Evolutionary conservation across 2,113 vertebrate genomes (phyloP), one percentile per base, ranked within the genome.

Genomic region (Albula glossodonta): DNA sequence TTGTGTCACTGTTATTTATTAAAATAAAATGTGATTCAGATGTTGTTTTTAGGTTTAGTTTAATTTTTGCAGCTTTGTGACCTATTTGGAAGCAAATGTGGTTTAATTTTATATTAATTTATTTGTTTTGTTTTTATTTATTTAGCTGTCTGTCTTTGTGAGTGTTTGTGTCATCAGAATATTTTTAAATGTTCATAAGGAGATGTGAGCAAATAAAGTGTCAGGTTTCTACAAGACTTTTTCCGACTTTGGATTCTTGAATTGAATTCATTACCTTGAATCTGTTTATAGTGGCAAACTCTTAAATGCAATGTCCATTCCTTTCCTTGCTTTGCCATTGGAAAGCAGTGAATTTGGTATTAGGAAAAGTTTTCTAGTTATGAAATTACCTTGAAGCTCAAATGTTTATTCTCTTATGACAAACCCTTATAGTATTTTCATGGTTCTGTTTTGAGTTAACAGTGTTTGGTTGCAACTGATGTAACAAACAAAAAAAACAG

Each of bases 201-300:
- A 89, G 77, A 57, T 52, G 57, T 89, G 52, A 89, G 77, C 25
- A 91, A 95, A 93, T 94, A 94, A 94, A 95, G 86, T 22, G 81
- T 87, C 19, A 83, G 89, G 87, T n/a, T 90, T 70, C 80, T 82
- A 88, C 51, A 86, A 51, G 51, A 49, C 22, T 83, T 87, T 66
- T 80, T 80, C 31, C 17, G 60, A 19, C 78, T 22, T 85, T 83
- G 87, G 82, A 50, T 86, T 50, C 85, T 49, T 87, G 10, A 52
- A 57, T 88, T 86, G 70, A 25, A 74, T 74, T 66, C 60, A 4
- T 66, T 66, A 66, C 17, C 60, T 19, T 66, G 60, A 66, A 22
- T 66, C 60, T 1, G 22, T 66, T 66, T 19, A 66, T 22, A 74
- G 8, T 22, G 31, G n/a, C 70, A 74, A 10, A 60, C 11, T 60